These are phyloP conservation scores for Balaenoptera acutorostrata DNA, from an alignment of 2,113 vertebrate species.

Conservation along the genomic window DNA sequence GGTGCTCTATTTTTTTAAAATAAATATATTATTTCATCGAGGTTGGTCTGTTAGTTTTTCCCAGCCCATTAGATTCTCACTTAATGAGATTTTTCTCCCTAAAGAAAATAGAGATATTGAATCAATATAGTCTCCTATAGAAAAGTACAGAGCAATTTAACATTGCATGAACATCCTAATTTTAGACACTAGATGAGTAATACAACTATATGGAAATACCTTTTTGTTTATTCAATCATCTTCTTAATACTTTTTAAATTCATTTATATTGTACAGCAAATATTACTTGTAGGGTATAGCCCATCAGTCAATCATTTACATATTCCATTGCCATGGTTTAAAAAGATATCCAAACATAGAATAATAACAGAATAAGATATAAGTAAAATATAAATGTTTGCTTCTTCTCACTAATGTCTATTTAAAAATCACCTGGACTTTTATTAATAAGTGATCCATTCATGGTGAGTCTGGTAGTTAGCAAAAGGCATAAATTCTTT, in stretches of 20 bases:
- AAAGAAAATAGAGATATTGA: slow-evolving; percentile 45
- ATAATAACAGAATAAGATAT: not conserved
- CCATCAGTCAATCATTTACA: not conserved
- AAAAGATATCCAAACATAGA: slow-evolving; percentile 13
- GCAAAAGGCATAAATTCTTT: not conserved
- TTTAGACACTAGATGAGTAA: not conserved
- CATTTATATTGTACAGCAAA: slow-evolving; percentile 7
- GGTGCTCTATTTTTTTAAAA: not conserved
- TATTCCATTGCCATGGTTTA: not conserved
- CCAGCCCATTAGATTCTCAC: not conserved
- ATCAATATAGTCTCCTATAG: not conserved
- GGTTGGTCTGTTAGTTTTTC: not conserved
- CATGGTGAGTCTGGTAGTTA: not conserved
- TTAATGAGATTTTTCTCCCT: slow-evolving; percentile 30
- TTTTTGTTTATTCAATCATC: not conserved
- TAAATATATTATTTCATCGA: slow-evolving; percentile 17
- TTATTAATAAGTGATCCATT: not conserved
- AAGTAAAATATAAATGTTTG: slow-evolving; percentile 13
- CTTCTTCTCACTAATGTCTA: not conserved
- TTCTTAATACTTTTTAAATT: not conserved
- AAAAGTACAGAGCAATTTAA: slow-evolving; percentile 8
- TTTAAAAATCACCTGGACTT: not conserved
- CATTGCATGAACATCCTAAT: slow-evolving; percentile 32
- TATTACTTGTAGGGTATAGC: not conserved
- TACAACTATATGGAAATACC: not conserved